Evolutionary conservation across 1,140 invertebrate species (phyloP).

Genomic region (Zaprionus ornatus): DNA sequence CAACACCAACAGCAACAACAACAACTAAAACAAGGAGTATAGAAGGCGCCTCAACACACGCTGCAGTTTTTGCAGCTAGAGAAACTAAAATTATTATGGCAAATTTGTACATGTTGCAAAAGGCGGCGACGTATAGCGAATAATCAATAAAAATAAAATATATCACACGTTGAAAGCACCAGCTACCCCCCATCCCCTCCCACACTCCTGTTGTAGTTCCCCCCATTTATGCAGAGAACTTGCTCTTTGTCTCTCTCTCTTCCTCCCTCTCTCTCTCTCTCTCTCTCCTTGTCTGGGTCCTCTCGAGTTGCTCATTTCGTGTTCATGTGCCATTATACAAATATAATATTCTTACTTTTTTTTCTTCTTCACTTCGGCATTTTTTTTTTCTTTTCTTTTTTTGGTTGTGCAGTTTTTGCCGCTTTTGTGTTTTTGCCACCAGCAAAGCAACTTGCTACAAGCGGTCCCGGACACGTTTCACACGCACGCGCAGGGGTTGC

Average conservation of each 20-base stretch:
- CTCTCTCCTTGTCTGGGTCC: slow-evolving; percentile 9
- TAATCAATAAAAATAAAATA: slow-evolving; percentile 83
- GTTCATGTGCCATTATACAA: slow-evolving; percentile 82
- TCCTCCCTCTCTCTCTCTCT: not conserved
- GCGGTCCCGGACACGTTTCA: slow-evolving; percentile 48
- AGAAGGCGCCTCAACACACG: not conserved
- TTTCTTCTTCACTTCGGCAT: slow-evolving; percentile 23
- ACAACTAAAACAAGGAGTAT: slow-evolving; percentile 7
- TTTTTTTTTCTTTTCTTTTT: slow-evolving; percentile 35
- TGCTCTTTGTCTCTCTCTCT: slow-evolving; percentile 4
- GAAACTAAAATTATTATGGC: slow-evolving; percentile 62
- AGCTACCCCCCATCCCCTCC: slow-evolving; percentile 8
- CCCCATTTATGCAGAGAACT: slow-evolving; percentile 3
- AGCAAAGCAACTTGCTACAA: slow-evolving; percentile 60
- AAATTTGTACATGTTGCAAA: slow-evolving; percentile 59
- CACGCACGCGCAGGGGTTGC: slow-evolving; percentile 76
- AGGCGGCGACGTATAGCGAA: slow-evolving; percentile 56
- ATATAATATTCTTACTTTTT: slow-evolving; percentile 72
- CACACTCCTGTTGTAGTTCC: not conserved
- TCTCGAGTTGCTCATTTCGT: slow-evolving; percentile 70
- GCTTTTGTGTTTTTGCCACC: slow-evolving; percentile 67
- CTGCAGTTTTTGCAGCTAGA: slow-evolving; percentile 43
- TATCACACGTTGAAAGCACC: slow-evolving; percentile 69
- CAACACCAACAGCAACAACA: slow-evolving; percentile 6
- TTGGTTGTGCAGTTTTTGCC: slow-evolving; percentile 57